Evolutionary conservation across 2,888 invertebrate species (phyloP).

Genomic region (Ochropleura plecta): DNA sequence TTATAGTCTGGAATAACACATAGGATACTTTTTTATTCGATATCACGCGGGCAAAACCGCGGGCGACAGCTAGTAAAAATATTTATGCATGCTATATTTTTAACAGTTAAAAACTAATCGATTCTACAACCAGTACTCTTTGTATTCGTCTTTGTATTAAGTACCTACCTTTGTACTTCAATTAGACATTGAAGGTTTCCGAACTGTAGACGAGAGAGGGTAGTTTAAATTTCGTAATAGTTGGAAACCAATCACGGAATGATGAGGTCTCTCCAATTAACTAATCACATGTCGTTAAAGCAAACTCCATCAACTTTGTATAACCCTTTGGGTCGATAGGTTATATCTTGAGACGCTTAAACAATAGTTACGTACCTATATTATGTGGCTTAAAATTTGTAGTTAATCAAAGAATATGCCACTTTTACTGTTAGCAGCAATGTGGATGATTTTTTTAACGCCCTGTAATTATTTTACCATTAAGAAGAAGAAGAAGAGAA

Average conservation of each 20-base stretch:
- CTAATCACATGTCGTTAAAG: conserved; percentile 62
- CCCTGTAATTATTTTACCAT: too few relatives aligned
- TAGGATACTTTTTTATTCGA: too few relatives aligned
- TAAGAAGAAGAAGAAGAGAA: too few relatives aligned
- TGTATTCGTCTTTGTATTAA: background rate
- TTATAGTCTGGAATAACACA: too few relatives aligned
- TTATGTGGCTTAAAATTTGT: background rate
- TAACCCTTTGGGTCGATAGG: conserved; percentile 27
- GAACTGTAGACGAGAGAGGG: conserved; percentile 28
- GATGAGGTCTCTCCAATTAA: conserved; percentile 63
- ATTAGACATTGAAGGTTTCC: conserved; percentile 36
- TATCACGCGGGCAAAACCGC: too few relatives aligned
- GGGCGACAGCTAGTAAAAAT: too few relatives aligned
- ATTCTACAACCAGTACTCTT: background rate
- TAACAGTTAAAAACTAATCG: background rate
- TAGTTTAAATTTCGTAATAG: conserved; percentile 58
- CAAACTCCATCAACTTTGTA: conserved; percentile 53
- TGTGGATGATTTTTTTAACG: too few relatives aligned
- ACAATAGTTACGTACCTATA: background rate
- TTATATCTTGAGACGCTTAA: conserved; percentile 1
- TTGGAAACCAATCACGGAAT: conserved; percentile 59
- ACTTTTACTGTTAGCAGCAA: too few relatives aligned
- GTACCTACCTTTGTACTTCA: conserved; percentile 9
- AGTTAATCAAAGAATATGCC: background rate
- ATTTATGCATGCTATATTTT: too few relatives aligned